These are phyloP conservation scores for Psettodes erumei DNA, from an alignment of 2,113 vertebrate species.

Conservation along the genomic window DNA sequence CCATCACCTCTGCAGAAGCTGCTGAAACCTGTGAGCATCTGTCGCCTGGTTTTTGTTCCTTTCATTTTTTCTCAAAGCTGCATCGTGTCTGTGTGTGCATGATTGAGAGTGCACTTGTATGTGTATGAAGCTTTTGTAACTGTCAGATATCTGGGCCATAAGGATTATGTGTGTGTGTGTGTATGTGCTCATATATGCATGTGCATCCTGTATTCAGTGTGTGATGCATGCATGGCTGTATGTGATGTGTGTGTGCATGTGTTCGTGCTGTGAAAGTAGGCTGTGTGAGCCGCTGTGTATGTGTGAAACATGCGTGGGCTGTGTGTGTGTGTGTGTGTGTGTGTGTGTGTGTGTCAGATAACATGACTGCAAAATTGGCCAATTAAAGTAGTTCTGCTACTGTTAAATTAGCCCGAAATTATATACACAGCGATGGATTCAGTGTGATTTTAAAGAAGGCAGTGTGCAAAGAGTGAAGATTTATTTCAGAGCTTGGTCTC, in stretches of 20 bases:
- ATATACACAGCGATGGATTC: not conserved
- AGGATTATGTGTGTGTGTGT: not conserved
- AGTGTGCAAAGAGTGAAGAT: not conserved
- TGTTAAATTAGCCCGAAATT: slow-evolving; percentile 32
- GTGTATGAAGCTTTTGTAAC: slow-evolving; percentile 9
- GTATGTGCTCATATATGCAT: not conserved
- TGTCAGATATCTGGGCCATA: slow-evolving; percentile 44
- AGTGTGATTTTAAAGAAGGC: not conserved
- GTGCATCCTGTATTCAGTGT: not conserved
- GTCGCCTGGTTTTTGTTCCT: slow-evolving; percentile 21
- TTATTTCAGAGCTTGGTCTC: not conserved
- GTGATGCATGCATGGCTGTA: not conserved
- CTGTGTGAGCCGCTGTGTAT: not conserved
- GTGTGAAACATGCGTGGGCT: too few relatives aligned
- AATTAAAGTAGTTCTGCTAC: slow-evolving; percentile 21
- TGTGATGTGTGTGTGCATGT: slow-evolving; percentile 3
- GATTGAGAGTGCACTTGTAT: not conserved
- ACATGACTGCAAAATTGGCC: slow-evolving; percentile 38
- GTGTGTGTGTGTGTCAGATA: slow-evolving; percentile 34
- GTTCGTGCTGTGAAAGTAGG: not conserved
- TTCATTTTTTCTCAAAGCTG: slow-evolving; percentile 35
- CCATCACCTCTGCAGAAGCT: slow-evolving; percentile 71
- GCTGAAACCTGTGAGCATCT: slow-evolving; percentile 66
- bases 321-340: slow-evolving; percentile 19
- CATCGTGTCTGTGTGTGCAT: slow-evolving; percentile 21